These are phyloP conservation scores for Trichomycterus rosablanca DNA, from an alignment of 2,113 vertebrate species.

Conservation along the genomic window DNA sequence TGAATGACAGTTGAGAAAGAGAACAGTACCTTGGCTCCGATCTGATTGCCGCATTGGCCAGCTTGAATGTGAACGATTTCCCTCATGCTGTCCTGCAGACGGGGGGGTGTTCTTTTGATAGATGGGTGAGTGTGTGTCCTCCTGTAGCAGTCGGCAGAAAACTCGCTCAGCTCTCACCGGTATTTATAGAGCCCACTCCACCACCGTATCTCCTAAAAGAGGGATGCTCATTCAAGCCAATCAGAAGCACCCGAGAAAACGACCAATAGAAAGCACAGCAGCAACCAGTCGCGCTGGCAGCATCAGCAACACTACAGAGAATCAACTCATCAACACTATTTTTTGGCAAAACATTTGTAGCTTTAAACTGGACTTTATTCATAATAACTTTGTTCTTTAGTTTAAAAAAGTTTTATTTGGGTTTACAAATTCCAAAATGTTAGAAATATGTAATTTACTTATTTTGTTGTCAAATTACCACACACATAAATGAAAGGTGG, in stretches of 20 bases:
- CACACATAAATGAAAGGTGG: too few relatives aligned
- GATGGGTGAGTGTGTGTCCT: background rate
- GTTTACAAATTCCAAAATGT: too few relatives aligned
- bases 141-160: constrained; percentile 32
- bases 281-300: constrained; percentile 2
- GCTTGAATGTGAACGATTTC: constrained; percentile 58
- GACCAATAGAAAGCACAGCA: background rate
- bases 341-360: too few relatives aligned
- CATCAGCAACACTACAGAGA: constrained; percentile 35
- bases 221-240: constrained; percentile 47
- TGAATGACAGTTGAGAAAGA: too few relatives aligned
- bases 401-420: too few relatives aligned
- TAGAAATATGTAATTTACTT: too few relatives aligned
- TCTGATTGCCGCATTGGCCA: constrained; percentile 59
- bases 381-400: too few relatives aligned
- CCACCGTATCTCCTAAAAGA: too few relatives aligned
- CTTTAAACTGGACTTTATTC: too few relatives aligned
- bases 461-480: too few relatives aligned
- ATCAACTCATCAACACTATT: too few relatives aligned
- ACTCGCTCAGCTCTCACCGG: constrained; percentile 4
- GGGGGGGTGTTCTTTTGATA: constrained; percentile 2
- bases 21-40: constrained; percentile 54
- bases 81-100: constrained; percentile 44
- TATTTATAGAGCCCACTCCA: too few relatives aligned
- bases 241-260: constrained; percentile 24